Evolutionary conservation across 2,888 invertebrate genomes (phyloP).

Genomic region (Sceliomorpha sp.): DNA sequence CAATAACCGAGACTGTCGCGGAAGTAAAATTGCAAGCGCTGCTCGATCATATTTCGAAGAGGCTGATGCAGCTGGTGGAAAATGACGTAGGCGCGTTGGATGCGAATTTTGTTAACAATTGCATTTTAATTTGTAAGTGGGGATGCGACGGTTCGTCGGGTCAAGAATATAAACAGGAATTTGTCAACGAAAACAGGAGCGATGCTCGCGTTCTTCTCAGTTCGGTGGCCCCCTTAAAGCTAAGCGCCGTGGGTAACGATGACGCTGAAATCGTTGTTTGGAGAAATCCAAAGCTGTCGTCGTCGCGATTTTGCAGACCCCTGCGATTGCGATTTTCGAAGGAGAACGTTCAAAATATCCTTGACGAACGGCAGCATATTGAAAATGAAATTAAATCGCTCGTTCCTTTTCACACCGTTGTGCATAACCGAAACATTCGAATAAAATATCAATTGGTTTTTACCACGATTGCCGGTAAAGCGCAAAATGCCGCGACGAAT

Average conservation of each 20-base stretch:
- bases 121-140: conserved; percentile 22
- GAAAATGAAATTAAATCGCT: conserved; percentile 2
- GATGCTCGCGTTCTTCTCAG: conserved; percentile 27
- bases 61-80: conserved; percentile 1
- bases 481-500: conserved; percentile 1
- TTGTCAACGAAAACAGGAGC: conserved; percentile 18
- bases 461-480: conserved; percentile 1
- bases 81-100: background rate
- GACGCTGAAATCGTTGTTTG: conserved; percentile 14
- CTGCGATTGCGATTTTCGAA: conserved; percentile 23
- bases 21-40: conserved; percentile 16
- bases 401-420: background rate
- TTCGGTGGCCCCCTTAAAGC: conserved; percentile 23
- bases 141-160: conserved; percentile 28
- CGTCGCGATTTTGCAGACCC: conserved; percentile 29
- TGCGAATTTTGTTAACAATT: conserved; percentile 1
- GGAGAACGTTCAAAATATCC: conserved; percentile 7
- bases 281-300: conserved; percentile 24
- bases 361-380: background rate
- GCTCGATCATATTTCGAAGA: conserved; percentile 11
- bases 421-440: background rate
- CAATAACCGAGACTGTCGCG: conserved; percentile 15
- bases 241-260: background rate
- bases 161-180: conserved; percentile 24
- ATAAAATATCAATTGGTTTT: background rate